phyloP scores from a whole-genome alignment of 2,797 vertebrate species.

The Myotis daubentonii region DNA sequence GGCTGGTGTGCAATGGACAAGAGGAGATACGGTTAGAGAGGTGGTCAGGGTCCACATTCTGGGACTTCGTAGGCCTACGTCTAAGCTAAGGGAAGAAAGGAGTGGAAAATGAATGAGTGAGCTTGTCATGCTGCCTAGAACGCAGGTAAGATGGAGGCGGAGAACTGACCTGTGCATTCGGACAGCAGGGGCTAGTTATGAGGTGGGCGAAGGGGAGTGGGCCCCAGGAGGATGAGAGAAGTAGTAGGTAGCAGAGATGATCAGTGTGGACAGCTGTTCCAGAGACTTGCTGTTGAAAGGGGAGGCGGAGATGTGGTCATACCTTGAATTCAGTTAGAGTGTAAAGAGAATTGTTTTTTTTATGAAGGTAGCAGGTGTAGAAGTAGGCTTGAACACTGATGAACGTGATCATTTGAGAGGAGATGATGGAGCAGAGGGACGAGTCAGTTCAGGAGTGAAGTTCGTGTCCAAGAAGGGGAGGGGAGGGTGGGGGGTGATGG shows the following conservation, averaged over 20 bases:
- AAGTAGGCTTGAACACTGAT: not conserved
- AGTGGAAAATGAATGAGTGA: not conserved
- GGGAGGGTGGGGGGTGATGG: not conserved
- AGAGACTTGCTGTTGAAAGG: not conserved
- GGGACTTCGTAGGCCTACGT: not conserved
- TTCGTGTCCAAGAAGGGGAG: not conserved
- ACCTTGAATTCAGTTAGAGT: not conserved
- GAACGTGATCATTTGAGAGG: not conserved
- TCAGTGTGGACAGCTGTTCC: not conserved
- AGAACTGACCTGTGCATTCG: not conserved
- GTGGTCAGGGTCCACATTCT: not conserved
- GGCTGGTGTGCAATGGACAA: not conserved
- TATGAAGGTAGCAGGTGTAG: not conserved
- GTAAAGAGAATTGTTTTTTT: not conserved
- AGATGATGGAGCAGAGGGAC: not conserved
- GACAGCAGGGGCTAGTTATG: not conserved
- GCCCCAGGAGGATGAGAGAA: not conserved
- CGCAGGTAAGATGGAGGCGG: fast-evolving
- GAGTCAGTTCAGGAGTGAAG: not conserved
- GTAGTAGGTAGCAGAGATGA: not conserved
- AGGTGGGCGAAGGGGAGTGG: not conserved
- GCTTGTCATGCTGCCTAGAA: not conserved
- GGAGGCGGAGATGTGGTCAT: not conserved
- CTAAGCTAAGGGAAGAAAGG: not conserved
- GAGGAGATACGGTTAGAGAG: not conserved